phyloP scores from a whole-genome alignment of 2,888 invertebrate genomes.

The Andrena bicolor region DNA sequence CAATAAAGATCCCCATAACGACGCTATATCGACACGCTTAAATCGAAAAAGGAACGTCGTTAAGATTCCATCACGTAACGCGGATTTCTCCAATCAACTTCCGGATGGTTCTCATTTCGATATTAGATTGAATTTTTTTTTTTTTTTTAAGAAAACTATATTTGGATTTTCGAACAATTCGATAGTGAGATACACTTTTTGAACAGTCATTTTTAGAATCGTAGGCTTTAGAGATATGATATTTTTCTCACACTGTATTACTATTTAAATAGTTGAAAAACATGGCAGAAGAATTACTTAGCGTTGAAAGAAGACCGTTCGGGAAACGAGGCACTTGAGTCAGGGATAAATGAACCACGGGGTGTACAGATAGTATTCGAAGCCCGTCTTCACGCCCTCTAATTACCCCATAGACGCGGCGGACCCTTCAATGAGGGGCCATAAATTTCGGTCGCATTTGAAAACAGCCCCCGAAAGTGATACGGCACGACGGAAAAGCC shows the following conservation, averaged over 20 bases:
- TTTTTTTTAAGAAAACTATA: not conserved
- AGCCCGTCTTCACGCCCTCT: constrained; percentile 81
- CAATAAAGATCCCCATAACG: constrained; percentile 37
- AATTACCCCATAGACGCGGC: constrained; percentile 83
- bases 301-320: constrained; percentile 13
- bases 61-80: constrained; percentile 33
- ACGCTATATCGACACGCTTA: constrained; percentile 30
- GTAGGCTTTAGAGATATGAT: not conserved
- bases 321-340: constrained; percentile 69
- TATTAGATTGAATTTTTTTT: not conserved
- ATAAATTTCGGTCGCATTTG: constrained; percentile 80
- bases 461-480: constrained; percentile 75
- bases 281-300: constrained; percentile 22
- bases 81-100: constrained; percentile 42
- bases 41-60: constrained; percentile 31
- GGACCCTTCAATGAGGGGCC: constrained; percentile 76
- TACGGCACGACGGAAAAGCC: constrained; percentile 59
- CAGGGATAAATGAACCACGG: constrained; percentile 72
- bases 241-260: not conserved
- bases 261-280: not conserved
- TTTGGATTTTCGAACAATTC: constrained; percentile 17
- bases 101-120: not conserved
- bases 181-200: too few relatives aligned
- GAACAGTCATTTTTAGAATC: too few relatives aligned
- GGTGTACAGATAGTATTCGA: constrained; percentile 77